Evolutionary conservation across 2,888 invertebrate genomes (phyloP).

Genomic region (Erannis defoliaria): DNA sequence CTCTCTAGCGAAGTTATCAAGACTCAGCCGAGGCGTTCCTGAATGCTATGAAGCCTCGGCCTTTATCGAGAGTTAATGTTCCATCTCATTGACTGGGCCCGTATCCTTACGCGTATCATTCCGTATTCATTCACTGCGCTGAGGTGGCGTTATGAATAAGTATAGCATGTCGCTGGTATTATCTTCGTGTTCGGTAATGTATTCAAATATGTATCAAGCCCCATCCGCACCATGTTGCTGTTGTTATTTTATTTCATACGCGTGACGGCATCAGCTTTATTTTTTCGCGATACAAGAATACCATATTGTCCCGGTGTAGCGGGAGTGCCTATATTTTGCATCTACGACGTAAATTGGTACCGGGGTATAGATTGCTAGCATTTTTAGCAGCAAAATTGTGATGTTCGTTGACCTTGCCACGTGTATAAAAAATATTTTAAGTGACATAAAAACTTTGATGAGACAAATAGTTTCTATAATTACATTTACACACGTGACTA

Average conservation of each 20-base stretch:
- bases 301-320: conserved; percentile 61
- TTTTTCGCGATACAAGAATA: conserved; percentile 72
- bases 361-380: conserved; percentile 25
- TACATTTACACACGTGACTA: too few relatives aligned
- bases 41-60: conserved; percentile 22
- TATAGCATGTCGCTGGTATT: conserved; percentile 77
- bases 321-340: conserved; percentile 51
- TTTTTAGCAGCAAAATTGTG: not conserved
- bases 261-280: conserved; percentile 80
- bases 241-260: conserved; percentile 84
- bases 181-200: conserved; percentile 84
- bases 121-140: conserved; percentile 72
- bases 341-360: conserved; percentile 41
- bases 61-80: conserved; percentile 33
- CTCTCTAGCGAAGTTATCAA: too few relatives aligned
- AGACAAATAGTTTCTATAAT: too few relatives aligned
- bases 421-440: not conserved
- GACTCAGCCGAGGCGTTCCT: too few relatives aligned
- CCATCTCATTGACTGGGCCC: conserved; percentile 39
- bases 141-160: conserved; percentile 82
- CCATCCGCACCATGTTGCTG: conserved; percentile 80
- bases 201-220: conserved; percentile 86
- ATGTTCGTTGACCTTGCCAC: not conserved
- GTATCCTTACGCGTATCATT: conserved; percentile 47
- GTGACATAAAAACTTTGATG: not conserved